Evolutionary conservation across 2,888 invertebrate genomes (phyloP).

Genomic region (Mimas tiliae): DNA sequence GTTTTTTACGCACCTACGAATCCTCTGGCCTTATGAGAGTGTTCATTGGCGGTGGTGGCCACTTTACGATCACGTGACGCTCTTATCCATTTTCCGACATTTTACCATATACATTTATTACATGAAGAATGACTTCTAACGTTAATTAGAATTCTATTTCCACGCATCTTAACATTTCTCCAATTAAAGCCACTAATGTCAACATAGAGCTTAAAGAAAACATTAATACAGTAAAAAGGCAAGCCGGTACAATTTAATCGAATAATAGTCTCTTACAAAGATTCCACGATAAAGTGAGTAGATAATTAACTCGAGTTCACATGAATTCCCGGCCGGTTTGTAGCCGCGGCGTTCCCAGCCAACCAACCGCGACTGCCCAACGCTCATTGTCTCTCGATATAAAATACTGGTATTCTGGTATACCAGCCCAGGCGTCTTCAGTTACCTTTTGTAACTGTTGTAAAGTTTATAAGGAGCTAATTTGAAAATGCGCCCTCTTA

Average conservation of each 20-base stretch:
- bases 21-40: no score
- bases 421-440: not conserved
- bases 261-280: slow-evolving; percentile 24
- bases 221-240: slow-evolving; percentile 3
- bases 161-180: not conserved
- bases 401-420: slow-evolving; percentile 15
- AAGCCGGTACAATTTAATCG: slow-evolving; percentile 20
- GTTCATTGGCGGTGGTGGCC: no score
- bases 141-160: not conserved
- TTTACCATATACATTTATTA: not conserved
- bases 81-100: not conserved
- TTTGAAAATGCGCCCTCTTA: not conserved
- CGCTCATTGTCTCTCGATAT: slow-evolving; percentile 25
- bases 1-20: no score
- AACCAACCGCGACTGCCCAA: slow-evolving; percentile 57
- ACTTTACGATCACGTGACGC: no score
- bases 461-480: slow-evolving; percentile 11
- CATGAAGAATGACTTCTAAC: not conserved
- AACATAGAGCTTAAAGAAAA: slow-evolving; percentile 6
- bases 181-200: not conserved
- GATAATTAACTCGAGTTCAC: slow-evolving; percentile 49
- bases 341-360: slow-evolving; percentile 62
- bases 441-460: slow-evolving; percentile 21
- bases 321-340: slow-evolving; percentile 46
- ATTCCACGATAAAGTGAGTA: slow-evolving; percentile 27